phyloP scores from a whole-genome alignment of 2,797 vertebrate species.

The Anguilla anguilla region DNA sequence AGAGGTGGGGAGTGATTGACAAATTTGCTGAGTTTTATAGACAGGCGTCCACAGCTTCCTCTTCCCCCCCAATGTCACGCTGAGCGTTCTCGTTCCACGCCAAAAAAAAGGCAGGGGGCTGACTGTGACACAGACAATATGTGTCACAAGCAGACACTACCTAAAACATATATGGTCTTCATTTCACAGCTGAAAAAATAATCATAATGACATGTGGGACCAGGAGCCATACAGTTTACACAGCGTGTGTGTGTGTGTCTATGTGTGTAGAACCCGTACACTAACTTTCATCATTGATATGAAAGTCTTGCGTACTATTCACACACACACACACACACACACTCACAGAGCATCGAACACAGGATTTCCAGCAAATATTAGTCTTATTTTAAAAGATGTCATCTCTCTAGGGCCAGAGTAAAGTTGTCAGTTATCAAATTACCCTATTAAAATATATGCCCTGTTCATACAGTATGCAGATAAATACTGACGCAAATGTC shows the following conservation, averaged over 20 bases:
- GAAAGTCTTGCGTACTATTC: neutral
- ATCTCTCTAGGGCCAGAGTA: neutral
- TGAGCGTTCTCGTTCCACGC: conserved; percentile 24
- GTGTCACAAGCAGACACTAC: neutral
- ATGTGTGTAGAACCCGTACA: neutral
- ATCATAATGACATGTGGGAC: neutral
- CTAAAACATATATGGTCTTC: neutral
- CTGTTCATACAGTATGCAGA: neutral
- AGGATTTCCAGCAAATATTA: neutral
- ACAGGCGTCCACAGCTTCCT: conserved; percentile 35
- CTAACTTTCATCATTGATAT: neutral
- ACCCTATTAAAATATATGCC: neutral
- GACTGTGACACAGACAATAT: neutral
- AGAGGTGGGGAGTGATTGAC: conserved; percentile 38
- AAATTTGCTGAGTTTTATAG: conserved; percentile 39
- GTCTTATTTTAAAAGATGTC: neutral
- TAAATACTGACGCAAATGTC: neutral
- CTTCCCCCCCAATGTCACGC: conserved; percentile 22
- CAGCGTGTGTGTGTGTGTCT: neutral
- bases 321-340: neutral
- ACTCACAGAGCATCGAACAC: neutral
- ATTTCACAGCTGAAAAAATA: neutral
- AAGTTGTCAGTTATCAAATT: neutral
- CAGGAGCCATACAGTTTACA: neutral
- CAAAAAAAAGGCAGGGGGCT: neutral